Conservation (phyloP, 2,797 vertebrate species). For the Meriones psammophilus region DNA sequence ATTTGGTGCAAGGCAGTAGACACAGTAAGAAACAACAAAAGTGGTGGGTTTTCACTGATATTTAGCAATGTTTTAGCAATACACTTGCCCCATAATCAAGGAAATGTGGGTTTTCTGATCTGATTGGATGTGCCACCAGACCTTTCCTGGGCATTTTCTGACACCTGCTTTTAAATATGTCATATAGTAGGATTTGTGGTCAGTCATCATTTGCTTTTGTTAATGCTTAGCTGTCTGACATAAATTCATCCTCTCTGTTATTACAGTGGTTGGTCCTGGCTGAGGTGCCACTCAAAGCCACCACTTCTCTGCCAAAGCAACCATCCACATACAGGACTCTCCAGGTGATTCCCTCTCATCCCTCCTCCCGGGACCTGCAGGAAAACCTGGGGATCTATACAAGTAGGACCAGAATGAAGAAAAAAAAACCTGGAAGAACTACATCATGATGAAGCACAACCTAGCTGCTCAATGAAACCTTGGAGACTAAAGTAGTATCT, state of each 20-base stretch:
- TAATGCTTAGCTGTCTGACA: background rate
- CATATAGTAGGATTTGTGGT: background rate
- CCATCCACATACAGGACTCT: background rate
- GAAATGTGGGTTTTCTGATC: background rate
- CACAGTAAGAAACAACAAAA: background rate
- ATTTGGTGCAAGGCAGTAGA: background rate
- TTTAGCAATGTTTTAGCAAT: background rate
- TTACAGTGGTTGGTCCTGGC: background rate
- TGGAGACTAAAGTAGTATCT: background rate
- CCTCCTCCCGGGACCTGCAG: background rate
- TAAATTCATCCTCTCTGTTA: background rate
- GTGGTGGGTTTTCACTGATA: background rate
- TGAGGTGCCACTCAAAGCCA: background rate
- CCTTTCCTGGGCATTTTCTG: background rate
- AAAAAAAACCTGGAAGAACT: background rate
- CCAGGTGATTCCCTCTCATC: background rate
- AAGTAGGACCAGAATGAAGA: background rate
- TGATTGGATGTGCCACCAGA: background rate
- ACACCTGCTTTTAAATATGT: background rate
- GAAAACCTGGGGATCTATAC: background rate
- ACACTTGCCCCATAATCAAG: background rate
- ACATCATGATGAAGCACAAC: background rate
- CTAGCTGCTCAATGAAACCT: conserved; percentile 52
- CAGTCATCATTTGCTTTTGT: background rate
- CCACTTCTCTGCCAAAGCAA: background rate